These are phyloP conservation scores for Drosophila sturtevanti DNA, from an alignment of 1,140 invertebrate species.

Conservation along the genomic window DNA sequence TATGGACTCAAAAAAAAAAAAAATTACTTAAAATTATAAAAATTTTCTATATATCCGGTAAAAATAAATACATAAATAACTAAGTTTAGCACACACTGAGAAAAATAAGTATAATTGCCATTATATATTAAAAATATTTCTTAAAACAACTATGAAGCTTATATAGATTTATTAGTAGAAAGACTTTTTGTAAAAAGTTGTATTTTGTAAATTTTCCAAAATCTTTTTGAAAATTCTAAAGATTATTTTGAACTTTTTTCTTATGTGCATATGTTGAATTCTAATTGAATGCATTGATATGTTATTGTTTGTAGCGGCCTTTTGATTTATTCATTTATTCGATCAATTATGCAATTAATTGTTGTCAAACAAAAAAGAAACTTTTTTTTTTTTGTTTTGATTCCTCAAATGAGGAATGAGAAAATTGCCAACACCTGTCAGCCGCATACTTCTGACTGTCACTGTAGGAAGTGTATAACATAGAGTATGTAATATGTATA, in stretches of 20 bases:
- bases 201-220: conserved; percentile 9
- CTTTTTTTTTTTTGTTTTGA: conserved; percentile 56
- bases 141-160: no score
- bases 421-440: conserved; percentile 67
- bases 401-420: conserved; percentile 44
- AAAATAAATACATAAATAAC: conserved; percentile 53
- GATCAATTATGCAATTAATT: conserved; percentile 76
- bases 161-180: neutral
- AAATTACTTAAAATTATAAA: neutral
- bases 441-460: conserved; percentile 38
- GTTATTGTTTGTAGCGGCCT: conserved; percentile 23
- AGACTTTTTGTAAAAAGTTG: neutral
- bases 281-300: conserved; percentile 27
- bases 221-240: neutral
- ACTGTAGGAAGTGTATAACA: conserved; percentile 52
- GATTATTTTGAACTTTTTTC: neutral
- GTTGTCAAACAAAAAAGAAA: conserved; percentile 66
- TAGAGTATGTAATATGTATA: conserved; percentile 19
- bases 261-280: conserved; percentile 28
- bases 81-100: neutral
- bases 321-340: conserved; percentile 73
- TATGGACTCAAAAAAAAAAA: no score
- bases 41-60: conserved; percentile 55
- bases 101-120: neutral
- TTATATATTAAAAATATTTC: conserved; percentile 1